Conservation (phyloP, 2,888 invertebrate species). For the Polyploca ridens region DNA sequence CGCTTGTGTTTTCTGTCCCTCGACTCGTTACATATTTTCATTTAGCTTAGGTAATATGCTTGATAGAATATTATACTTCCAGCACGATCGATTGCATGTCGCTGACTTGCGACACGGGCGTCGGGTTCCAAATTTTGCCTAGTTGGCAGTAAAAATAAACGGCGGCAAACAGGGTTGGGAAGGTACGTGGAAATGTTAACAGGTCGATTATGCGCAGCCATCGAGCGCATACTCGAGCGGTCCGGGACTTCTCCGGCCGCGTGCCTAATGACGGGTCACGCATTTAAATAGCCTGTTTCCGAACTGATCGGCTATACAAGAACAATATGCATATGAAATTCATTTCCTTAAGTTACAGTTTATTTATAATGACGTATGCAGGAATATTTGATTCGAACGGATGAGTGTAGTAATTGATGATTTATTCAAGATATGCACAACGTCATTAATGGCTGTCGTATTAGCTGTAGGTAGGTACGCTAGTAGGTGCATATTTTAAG, state of each 20-base stretch:
- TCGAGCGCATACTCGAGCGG: conserved; percentile 63
- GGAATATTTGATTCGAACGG: neutral
- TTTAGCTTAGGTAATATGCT: neutral
- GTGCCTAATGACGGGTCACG: conserved; percentile 78
- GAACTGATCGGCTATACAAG: conserved; percentile 62
- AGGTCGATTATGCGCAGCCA: conserved; percentile 77
- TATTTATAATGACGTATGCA: conserved; percentile 31
- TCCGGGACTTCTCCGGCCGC: conserved; percentile 54
- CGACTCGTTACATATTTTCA: neutral
- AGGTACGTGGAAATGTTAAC: conserved; percentile 67
- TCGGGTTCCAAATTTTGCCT: conserved; percentile 48
- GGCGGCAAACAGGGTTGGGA: conserved; percentile 54
- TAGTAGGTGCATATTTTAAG: too few species aligned
- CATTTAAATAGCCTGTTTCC: conserved; percentile 79
- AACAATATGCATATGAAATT: conserved; percentile 60
- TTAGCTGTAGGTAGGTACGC: too few species aligned
- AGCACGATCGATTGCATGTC: neutral
- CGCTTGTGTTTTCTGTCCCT: neutral
- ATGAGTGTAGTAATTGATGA: conserved; percentile 30
- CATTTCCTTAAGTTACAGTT: conserved; percentile 50
- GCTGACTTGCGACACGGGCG: conserved; percentile 22
- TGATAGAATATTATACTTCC: neutral
- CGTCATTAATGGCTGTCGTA: conserved; percentile 47
- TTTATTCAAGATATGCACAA: conserved; percentile 59
- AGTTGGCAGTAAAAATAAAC: conserved; percentile 68